These are phyloP conservation scores for Sarcophaga subvicina DNA, from an alignment of 2,888 invertebrate genomes.

Conservation along the genomic window DNA sequence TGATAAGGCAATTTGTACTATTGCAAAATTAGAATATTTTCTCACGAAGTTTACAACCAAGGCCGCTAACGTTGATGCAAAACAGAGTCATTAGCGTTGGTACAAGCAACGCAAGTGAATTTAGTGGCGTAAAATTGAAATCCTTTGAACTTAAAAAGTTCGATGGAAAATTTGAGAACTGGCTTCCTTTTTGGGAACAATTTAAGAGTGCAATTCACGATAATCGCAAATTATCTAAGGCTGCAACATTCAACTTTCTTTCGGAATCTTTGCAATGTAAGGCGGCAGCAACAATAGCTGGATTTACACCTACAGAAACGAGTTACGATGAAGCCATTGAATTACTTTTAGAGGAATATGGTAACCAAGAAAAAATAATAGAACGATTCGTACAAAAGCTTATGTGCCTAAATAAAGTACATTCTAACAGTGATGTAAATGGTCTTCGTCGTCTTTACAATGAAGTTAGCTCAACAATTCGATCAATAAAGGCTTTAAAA, in stretches of 20 bases:
- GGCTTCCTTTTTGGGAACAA: conserved; percentile 65
- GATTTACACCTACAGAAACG: conserved; percentile 49
- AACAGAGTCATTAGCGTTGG: background rate
- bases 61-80: too few species aligned
- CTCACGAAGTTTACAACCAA: conserved; percentile 15
- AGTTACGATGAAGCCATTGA: conserved; percentile 60
- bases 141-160: conserved; percentile 54
- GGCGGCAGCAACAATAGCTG: conserved; percentile 53
- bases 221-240: conserved; percentile 46
- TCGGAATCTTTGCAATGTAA: conserved; percentile 48
- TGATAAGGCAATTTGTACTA: conserved; percentile 38
- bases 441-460: conserved; percentile 47
- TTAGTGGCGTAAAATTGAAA: conserved; percentile 48
- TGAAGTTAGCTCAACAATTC: conserved; percentile 56
- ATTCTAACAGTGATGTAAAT: conserved; percentile 23
- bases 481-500: conserved; percentile 55
- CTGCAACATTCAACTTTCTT: conserved; percentile 60
- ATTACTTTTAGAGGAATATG: conserved; percentile 55
- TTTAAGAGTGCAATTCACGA: conserved; percentile 62
- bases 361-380: conserved; percentile 57
- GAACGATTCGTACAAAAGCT: conserved; percentile 58
- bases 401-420: conserved; percentile 42
- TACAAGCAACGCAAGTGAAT: background rate
- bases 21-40: conserved; percentile 39
- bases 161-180: conserved; percentile 11